Conservation (phyloP, 2,888 invertebrate genomes). For the Ormyrus rosae region DNA sequence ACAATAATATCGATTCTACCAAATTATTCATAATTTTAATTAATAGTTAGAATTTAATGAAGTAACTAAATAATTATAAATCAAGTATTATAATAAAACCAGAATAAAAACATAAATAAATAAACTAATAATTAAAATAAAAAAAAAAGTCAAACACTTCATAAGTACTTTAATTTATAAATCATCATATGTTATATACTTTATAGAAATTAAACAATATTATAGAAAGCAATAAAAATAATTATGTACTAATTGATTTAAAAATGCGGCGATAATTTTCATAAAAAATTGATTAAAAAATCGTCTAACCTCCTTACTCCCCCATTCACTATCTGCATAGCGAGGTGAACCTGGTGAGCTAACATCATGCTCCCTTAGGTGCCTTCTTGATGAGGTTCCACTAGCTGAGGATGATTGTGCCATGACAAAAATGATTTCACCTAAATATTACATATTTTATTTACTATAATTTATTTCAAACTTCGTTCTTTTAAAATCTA, state of each 20-base stretch:
- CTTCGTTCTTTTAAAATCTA: neutral
- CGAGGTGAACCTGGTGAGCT: slow-evolving; percentile 79
- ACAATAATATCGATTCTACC: neutral
- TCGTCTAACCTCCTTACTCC: slow-evolving; percentile 66
- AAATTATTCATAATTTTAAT: neutral
- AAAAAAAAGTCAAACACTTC: neutral
- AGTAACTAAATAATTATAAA: neutral
- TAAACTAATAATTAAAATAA: neutral
- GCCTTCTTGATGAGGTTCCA: slow-evolving; percentile 81
- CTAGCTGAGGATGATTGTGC: slow-evolving; percentile 82
- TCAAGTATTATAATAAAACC: neutral
- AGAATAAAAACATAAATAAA: slow-evolving; percentile 1
- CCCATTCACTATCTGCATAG: slow-evolving; percentile 86
- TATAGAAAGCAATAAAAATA: no score
- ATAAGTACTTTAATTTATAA: no score
- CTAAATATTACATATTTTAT: slow-evolving; percentile 24
- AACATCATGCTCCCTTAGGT: slow-evolving; percentile 81
- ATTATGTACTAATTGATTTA: neutral
- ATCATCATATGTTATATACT: no score
- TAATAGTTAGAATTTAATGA: neutral
- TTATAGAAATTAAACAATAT: no score
- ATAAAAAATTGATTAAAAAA: neutral
- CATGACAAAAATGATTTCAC: slow-evolving; percentile 69
- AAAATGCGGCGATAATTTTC: neutral
- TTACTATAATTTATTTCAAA: slow-evolving; percentile 1